Conservation (phyloP, 2,888 invertebrate species). For the Palloptera scutellata region DNA sequence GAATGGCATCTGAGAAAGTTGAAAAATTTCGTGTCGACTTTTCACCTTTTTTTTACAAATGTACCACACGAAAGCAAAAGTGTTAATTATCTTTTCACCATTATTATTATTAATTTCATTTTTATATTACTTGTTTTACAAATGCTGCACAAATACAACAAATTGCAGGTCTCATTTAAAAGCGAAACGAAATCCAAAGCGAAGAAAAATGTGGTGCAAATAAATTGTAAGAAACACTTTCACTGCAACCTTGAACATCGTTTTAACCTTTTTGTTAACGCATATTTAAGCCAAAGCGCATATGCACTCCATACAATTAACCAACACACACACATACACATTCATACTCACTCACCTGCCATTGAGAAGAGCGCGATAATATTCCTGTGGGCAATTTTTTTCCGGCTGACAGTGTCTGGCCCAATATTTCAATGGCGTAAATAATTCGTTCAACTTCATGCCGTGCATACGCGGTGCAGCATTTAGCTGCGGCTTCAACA, state of each 20-base stretch:
- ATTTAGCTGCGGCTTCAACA: constrained; percentile 47
- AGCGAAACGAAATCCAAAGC: background rate
- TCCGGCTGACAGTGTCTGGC: constrained; percentile 46
- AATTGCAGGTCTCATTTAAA: background rate
- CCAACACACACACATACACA: background rate
- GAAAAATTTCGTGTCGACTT: no score
- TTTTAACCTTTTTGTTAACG: background rate
- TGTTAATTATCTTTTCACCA: no score
- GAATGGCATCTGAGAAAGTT: no score
- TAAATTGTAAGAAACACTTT: constrained; percentile 42
- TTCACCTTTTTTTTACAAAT: no score
- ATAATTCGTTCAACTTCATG: constrained; percentile 43
- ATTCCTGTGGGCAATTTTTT: constrained; percentile 51
- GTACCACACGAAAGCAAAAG: no score
- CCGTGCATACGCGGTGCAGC: constrained; percentile 41
- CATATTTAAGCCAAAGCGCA: constrained; percentile 3
- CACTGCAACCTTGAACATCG: constrained; percentile 46
- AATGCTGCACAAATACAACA: no score
- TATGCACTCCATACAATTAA: constrained; percentile 18
- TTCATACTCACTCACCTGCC: constrained; percentile 50
- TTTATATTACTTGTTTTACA: no score
- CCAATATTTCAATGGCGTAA: constrained; percentile 52
- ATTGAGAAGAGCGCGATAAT: constrained; percentile 48
- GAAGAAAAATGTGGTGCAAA: background rate
- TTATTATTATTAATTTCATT: no score